Conservation (phyloP, 2,888 invertebrate genomes). For the Strigamia maritima region DNA sequence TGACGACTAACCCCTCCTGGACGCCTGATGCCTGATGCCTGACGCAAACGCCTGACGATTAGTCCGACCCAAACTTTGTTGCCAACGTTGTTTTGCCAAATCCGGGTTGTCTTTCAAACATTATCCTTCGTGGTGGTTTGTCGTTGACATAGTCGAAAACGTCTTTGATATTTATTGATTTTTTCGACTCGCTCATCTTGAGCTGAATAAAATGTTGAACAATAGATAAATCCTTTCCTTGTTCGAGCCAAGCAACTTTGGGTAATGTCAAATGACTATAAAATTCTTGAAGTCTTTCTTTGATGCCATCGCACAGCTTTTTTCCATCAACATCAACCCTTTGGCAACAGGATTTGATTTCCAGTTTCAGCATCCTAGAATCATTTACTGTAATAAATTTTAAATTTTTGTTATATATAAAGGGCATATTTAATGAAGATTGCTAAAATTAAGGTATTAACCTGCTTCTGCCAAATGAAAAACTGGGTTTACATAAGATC, state of each 20-base stretch:
- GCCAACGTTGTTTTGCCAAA: constrained; percentile 40
- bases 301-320: not conserved
- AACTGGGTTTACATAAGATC: too few species aligned
- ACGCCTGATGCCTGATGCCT: too few species aligned
- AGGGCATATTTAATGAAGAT: too few species aligned
- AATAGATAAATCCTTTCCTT: not conserved
- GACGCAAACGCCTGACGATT: too few species aligned
- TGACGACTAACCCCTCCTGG: too few species aligned
- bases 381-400: too few species aligned
- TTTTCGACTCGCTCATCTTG: not conserved
- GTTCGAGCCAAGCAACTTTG: not conserved
- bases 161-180: not conserved
- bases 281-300: not conserved
- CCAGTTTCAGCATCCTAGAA: too few species aligned
- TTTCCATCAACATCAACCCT: too few species aligned
- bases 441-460: too few species aligned
- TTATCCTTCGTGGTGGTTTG: not conserved
- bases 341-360: too few species aligned
- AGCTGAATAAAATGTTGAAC: not conserved
- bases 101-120: not conserved
- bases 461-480: too few species aligned
- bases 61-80: not conserved
- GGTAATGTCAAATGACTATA: not conserved
- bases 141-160: not conserved
- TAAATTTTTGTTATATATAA: too few species aligned